These are phyloP conservation scores for Progne subis DNA, from an alignment of 2,113 vertebrate genomes.

Conservation along the genomic window DNA sequence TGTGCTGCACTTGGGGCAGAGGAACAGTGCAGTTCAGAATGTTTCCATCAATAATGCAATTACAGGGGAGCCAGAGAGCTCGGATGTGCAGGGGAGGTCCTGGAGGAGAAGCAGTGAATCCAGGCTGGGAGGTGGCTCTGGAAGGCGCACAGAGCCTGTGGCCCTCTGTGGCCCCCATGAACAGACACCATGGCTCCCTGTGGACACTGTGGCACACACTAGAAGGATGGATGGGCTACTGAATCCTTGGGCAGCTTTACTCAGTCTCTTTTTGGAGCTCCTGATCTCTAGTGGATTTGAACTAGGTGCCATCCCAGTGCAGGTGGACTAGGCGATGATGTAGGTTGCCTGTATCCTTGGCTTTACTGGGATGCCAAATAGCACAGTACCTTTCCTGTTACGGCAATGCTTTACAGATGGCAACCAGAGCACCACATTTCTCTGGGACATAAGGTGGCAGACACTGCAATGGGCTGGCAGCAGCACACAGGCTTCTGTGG, in stretches of 20 bases:
- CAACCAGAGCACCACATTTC: neutral
- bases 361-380: neutral
- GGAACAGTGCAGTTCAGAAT: rapidly evolving
- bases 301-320: neutral
- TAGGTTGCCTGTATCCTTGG: neutral
- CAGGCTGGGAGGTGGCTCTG: neutral
- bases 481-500: neutral
- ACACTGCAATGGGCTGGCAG: neutral
- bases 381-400: neutral
- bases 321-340: neutral
- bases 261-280: neutral
- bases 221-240: neutral
- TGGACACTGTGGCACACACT: neutral
- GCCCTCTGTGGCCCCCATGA: no score
- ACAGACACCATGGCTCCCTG: neutral
- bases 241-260: neutral
- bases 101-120: neutral
- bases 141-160: neutral
- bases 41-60: rapidly evolving
- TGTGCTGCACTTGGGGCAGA: rapidly evolving
- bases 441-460: neutral
- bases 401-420: neutral
- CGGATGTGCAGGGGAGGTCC: neutral
- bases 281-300: neutral
- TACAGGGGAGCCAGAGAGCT: neutral